phyloP scores from a whole-genome alignment of 2,797 vertebrate species.

The Chromobotia macracanthus region DNA sequence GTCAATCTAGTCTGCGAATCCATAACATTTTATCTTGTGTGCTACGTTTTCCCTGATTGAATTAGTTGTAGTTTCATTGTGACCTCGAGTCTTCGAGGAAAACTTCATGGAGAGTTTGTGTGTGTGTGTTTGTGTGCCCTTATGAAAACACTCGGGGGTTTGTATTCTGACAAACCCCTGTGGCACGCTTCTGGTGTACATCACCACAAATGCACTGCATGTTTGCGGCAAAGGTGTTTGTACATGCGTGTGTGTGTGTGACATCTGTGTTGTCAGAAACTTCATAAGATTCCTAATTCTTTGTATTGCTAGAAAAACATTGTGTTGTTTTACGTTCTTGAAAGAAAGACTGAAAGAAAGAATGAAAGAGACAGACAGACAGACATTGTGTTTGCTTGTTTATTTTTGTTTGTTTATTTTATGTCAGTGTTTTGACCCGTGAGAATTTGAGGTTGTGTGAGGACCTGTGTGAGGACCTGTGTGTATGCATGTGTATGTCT shows the following conservation, averaged over 20 bases:
- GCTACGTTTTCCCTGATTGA: constrained; percentile 18
- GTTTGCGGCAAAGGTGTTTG: background rate
- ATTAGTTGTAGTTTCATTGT: background rate
- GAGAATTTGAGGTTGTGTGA: background rate
- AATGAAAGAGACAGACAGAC: background rate
- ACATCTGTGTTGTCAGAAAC: too few species aligned
- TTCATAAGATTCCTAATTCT: too few species aligned
- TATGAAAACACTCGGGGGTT: background rate
- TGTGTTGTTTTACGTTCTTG: background rate
- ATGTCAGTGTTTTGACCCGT: background rate
- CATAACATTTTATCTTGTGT: constrained; percentile 32
- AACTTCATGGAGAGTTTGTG: background rate
- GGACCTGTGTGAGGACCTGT: too few species aligned
- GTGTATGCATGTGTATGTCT: background rate
- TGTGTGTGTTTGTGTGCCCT: background rate
- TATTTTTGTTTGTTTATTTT: background rate
- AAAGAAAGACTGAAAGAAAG: too few species aligned
- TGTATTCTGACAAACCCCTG: background rate
- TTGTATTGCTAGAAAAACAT: background rate
- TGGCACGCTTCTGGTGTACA: background rate
- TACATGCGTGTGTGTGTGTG: too few species aligned
- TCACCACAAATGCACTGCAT: background rate
- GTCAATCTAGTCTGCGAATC: constrained; percentile 17
- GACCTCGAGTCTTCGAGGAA: background rate
- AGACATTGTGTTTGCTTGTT: background rate